Evolutionary conservation across 2,113 vertebrate genomes (phyloP).

Genomic region (Podarcis muralis): DNA sequence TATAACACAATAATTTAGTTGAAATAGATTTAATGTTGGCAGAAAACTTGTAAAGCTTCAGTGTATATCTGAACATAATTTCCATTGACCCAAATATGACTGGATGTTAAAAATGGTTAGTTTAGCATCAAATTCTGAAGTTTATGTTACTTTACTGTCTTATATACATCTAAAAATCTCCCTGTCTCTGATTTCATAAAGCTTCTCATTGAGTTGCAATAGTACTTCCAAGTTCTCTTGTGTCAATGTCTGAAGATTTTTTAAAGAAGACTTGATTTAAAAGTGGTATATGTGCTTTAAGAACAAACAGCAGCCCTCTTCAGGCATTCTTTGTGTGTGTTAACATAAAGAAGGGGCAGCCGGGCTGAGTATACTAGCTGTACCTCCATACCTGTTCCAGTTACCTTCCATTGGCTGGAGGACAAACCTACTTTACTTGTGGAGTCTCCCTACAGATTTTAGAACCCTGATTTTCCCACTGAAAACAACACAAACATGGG

Average conservation of each 20-base stretch:
- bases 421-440: no score
- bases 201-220: no score
- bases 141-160: background rate
- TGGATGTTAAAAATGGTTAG: background rate
- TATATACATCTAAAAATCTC: background rate
- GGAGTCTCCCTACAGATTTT: no score
- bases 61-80: background rate
- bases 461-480: no score
- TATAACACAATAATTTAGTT: background rate
- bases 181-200: background rate
- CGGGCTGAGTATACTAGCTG: background rate
- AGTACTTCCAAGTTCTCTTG: no score
- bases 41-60: background rate
- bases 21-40: background rate
- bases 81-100: background rate
- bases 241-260: no score
- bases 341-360: background rate
- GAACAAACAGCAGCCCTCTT: background rate
- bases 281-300: background rate
- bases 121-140: background rate
- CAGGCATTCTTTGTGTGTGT: background rate
- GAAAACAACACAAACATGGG: no score
- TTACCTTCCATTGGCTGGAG: background rate
- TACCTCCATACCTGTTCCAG: background rate
- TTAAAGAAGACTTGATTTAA: no score